Percentiles rank a stretch among this genome's conserved stretches.
phyloP scores from a whole-genome alignment of 2,888 invertebrate genomes.

The Brenthis ino region DNA sequence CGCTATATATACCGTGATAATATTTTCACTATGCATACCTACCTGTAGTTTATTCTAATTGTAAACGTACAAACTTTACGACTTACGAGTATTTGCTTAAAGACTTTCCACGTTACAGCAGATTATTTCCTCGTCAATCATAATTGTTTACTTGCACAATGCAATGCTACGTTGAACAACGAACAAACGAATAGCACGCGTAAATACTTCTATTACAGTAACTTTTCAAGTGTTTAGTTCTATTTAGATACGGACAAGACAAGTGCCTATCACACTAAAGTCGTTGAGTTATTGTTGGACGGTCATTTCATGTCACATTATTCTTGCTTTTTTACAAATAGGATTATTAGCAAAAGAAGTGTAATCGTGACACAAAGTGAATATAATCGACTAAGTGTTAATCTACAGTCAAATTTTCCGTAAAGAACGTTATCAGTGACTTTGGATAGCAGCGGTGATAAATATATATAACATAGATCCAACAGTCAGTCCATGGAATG shows the following conservation, averaged over 20 bases:
- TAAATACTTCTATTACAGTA: background rate
- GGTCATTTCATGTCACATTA: too few relatives aligned
- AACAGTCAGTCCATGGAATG: conserved; percentile 20
- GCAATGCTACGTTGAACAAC: conserved; percentile 4
- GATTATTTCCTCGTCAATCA: conserved; percentile 12
- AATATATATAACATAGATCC: conserved; percentile 12
- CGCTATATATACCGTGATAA: background rate
- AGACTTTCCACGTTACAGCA: conserved; percentile 14
- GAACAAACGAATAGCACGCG: background rate
- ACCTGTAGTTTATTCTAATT: background rate
- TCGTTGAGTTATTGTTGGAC: background rate
- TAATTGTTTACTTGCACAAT: conserved; percentile 16
- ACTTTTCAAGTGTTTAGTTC: conserved; percentile 1
- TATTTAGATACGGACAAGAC: background rate
- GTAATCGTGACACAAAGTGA: background rate
- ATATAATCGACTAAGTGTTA: background rate
- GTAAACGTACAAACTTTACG: background rate
- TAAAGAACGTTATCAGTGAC: conserved; percentile 25
- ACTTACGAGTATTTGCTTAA: background rate
- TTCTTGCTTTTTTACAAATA: too few relatives aligned
- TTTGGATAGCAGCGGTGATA: conserved; percentile 28
- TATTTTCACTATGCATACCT: background rate
- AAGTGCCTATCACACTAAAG: conserved; percentile 3
- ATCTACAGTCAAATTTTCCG: conserved; percentile 23
- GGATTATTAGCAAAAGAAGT: background rate